A percentile compares a stretch with the other conserved stretches of the same genome.
phyloP scores from a whole-genome alignment of 2,888 invertebrate species.

The Ctena decussata region DNA sequence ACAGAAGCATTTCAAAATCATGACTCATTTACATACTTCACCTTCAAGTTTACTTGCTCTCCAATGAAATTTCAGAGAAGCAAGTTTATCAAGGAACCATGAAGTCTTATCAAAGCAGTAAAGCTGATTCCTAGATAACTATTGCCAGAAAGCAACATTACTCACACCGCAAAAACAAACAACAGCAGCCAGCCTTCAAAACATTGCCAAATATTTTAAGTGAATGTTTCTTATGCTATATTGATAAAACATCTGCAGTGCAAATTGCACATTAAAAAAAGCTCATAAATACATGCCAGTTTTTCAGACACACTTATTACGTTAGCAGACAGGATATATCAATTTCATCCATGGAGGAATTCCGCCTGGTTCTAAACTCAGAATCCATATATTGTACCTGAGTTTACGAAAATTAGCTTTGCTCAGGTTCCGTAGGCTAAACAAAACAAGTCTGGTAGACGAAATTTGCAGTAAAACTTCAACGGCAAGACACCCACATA shows the following conservation, averaged over 20 bases:
- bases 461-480: too few species aligned
- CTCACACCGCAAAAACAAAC: not conserved
- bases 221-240: not conserved
- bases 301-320: not conserved
- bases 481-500: too few species aligned
- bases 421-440: too few species aligned
- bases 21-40: slow-evolving; percentile 7
- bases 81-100: slow-evolving; percentile 2
- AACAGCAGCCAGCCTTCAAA: not conserved
- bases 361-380: not conserved
- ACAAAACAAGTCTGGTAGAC: too few species aligned
- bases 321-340: not conserved
- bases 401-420: too few species aligned
- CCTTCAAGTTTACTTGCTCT: not conserved
- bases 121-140: not conserved
- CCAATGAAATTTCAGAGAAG: slow-evolving; percentile 14
- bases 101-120: slow-evolving; percentile 3
- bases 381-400: too few species aligned
- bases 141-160: not conserved
- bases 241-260: not conserved
- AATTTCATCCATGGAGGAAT: not conserved
- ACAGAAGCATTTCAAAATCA: slow-evolving; percentile 4
- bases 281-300: not conserved
- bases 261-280: not conserved
- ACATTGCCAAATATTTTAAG: not conserved